Percentiles rank a stretch among this genome's conserved stretches.
Conservation (phyloP, 2,113 vertebrate genomes). For the Cervus canadensis region DNA sequence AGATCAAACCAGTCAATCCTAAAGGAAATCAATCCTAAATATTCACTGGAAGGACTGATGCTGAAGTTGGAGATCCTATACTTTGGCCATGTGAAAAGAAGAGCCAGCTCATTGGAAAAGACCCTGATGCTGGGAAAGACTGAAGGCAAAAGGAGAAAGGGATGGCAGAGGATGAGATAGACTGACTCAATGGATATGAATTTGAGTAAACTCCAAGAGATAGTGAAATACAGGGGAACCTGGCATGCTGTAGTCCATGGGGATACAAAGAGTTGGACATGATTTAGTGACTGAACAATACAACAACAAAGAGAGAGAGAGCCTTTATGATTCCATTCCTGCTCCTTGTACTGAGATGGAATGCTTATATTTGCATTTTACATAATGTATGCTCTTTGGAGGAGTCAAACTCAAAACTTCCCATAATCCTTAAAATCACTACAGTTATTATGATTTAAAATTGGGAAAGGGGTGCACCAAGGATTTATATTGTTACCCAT, state of each 20-base stretch:
- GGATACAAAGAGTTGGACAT: neutral
- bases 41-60: neutral
- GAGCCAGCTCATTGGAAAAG: neutral
- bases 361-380: neutral
- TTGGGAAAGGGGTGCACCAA: neutral
- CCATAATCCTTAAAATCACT: neutral
- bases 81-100: neutral
- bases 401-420: neutral
- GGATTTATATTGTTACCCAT: neutral
- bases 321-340: neutral
- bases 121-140: neutral
- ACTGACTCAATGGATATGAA: neutral
- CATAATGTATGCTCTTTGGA: neutral
- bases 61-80: neutral
- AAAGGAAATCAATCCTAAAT: neutral
- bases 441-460: neutral
- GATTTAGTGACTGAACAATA: neutral
- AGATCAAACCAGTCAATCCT: neutral
- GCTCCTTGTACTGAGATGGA: neutral
- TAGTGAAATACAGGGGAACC: neutral
- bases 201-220: neutral
- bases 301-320: neutral
- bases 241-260: neutral
- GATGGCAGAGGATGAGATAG: neutral
- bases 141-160: neutral